Base-by-base conservation (phyloP, 2,888 invertebrate species). In the Iselma pallidipennis region DNA sequence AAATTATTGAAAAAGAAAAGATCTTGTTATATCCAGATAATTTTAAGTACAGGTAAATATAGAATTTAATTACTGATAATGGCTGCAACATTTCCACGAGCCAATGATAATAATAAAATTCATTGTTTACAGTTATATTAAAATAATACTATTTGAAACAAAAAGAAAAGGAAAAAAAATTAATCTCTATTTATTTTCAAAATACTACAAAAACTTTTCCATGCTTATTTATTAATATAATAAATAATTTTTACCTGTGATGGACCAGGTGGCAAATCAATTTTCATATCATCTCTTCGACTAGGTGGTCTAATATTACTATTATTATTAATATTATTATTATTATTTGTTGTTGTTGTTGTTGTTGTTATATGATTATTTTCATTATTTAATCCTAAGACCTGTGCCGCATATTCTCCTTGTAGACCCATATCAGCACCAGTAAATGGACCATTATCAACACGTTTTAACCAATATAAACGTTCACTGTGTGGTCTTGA, bases 391-490 rank as follows among this genome's bases (percentile, higher is more conserved):
- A 93, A 82, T 0, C 93, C 93, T 60, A 95, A 84, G 72, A 95
- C 89, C 78, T 95, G 95, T 23, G 95, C 93, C 54, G 94, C 95
- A 83, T 95, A 96, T 82, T 96, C 96, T 55, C 95, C 94, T 80
- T 82, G 82, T 70, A 94, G 87, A 55, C 91, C 88, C 89, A 95
- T 92, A 81, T 94, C 95, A 0, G 94, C 94, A 2, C 94, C 88
- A 26, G 94, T 95, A 75, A 92, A 96, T 0, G 92, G 91, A 65
- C 95, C 94, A 76, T 95, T 93, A 78, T 96, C 96, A 70, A 92
- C 89, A 71, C 96, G 84, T 82, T 96, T 96, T 83, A 96, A 85
- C 91, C 96, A 96, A 78, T 96, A 96, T 76, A 96, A 87, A 56
- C 96, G 85, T 80, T 95, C 94, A 68, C 89, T 86, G 79, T 94